A percentile compares a stretch with the other conserved stretches of the same genome.
phyloP scores from a whole-genome alignment of 2,113 vertebrate genomes.

The Saccopteryx bilineata region DNA sequence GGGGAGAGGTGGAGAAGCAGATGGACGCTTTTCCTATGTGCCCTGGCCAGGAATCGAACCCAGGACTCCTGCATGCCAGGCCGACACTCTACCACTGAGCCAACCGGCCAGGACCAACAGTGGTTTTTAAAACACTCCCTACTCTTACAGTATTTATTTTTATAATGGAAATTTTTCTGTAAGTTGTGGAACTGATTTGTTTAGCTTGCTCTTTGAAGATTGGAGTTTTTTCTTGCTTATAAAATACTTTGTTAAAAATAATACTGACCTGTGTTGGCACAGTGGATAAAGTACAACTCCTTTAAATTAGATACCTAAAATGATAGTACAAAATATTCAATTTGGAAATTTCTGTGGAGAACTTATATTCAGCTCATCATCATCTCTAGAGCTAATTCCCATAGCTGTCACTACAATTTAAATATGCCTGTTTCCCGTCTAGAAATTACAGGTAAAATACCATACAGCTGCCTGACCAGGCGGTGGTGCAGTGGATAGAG shows the following conservation, averaged over 20 bases:
- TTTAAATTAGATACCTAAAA: conserved; percentile 44
- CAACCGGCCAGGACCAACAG: too few relatives aligned
- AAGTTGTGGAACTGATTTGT: not conserved
- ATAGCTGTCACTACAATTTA: not conserved
- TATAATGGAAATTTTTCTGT: conserved; percentile 7
- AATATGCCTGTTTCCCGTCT: not conserved
- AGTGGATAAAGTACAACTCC: too few relatives aligned
- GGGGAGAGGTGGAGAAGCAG: too few relatives aligned
- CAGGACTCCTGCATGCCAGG: too few relatives aligned
- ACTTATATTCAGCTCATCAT: not conserved
- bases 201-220: conserved; percentile 10
- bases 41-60: too few relatives aligned
- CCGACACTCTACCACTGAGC: too few relatives aligned
- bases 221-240: not conserved
- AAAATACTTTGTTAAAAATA: not conserved
- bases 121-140: not conserved
- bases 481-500: too few relatives aligned
- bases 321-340: not conserved
- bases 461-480: not conserved
- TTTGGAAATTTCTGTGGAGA: not conserved
- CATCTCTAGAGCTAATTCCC: not conserved
- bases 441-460: conserved; percentile 35
- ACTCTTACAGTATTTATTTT: not conserved
- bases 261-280: too few relatives aligned
- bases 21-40: too few relatives aligned